Evolutionary conservation across 2,113 vertebrate species (phyloP), one percentile per base, ranked within the genome.

Genomic region (Climacteris rufus): DNA sequence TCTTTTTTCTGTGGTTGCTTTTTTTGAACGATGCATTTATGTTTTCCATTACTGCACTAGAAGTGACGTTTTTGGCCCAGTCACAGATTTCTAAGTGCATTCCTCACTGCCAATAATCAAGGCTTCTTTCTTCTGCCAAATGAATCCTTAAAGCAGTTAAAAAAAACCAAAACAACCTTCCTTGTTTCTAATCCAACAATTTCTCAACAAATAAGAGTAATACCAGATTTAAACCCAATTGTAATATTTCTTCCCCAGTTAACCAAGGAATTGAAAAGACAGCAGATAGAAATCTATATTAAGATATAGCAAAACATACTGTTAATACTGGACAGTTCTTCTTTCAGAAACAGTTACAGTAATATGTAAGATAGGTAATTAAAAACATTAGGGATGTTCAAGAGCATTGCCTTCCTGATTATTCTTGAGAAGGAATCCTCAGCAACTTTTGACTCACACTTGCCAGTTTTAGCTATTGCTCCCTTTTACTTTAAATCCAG

Each of bases 31-130:
- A 56, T 52, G 31, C 13, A 7, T 53, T 79, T 77, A 52, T 92
- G 35, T 83, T 94, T 96, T 92, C 28, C 63, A 50, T 86, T 86
- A 65, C 77, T 69, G 39, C 42, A 45, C 20, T 79, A 83, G 27
- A 59, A 70, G 10, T 79, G 3, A 53, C 37, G 60, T 83, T 80
- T 81, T 72, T 53, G 15, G 25, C 74, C 44, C 28, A 86, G 5
- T 65, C 63, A 45, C 31, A 56, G n/a, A 76, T 69, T 93, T 94
- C 70, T 76, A 44, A 84, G 44, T 53, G 27, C 3, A 3, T 42
- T 94, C 18, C n/a, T 79, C 28, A 42, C 20, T 88, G 85, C 19
- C 57, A 72, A 30, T 5, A 52, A 22, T 60, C 22, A 85, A 57
- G 12, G 15, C 28, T 69, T 66, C 39, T 65, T 87, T 84, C 44